These are phyloP conservation scores for Andrena chrysosceles DNA, from an alignment of 2,888 invertebrate genomes.

Conservation along the genomic window DNA sequence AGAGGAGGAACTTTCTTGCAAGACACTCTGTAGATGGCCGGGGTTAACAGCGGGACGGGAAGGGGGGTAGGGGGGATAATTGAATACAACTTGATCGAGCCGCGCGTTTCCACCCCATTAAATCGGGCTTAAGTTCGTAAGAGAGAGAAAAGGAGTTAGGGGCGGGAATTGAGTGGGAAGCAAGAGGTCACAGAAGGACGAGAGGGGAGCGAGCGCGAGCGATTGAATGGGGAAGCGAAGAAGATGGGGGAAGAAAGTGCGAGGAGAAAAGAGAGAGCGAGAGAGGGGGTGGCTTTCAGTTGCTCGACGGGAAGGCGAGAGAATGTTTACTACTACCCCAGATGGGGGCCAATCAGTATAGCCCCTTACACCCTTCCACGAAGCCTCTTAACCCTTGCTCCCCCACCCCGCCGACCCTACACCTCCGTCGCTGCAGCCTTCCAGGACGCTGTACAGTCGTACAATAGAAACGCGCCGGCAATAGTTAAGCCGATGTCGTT, in stretches of 20 bases:
- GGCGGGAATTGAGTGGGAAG: conserved; percentile 54
- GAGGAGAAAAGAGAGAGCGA: not conserved
- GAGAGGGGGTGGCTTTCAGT: conserved; percentile 14
- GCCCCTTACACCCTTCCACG: conserved; percentile 56
- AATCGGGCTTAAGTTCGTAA: conserved; percentile 83
- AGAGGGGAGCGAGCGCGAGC: conserved; percentile 21
- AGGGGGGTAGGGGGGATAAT: conserved; percentile 84
- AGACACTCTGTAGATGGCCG: conserved; percentile 71
- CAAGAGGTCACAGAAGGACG: conserved; percentile 38
- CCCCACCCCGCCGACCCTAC: not conserved
- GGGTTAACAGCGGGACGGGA: conserved; percentile 64
- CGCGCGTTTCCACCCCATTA: conserved; percentile 85
- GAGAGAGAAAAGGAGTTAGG: conserved; percentile 59
- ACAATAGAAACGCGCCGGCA: conserved; percentile 79
- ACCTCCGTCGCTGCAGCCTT: conserved; percentile 12
- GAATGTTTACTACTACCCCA: conserved; percentile 84
- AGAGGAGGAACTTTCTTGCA: conserved; percentile 62
- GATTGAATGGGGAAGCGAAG: conserved; percentile 10
- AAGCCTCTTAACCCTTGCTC: conserved; percentile 57
- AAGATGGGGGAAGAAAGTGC: not conserved
- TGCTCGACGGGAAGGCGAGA: conserved; percentile 72
- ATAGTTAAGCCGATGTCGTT: conserved; percentile 79
- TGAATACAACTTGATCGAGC: conserved; percentile 85
- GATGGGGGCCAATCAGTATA: conserved; percentile 83
- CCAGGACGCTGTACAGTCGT: conserved; percentile 71